Conservation (phyloP, 2,113 vertebrate genomes). For the Mellivora capensis region DNA sequence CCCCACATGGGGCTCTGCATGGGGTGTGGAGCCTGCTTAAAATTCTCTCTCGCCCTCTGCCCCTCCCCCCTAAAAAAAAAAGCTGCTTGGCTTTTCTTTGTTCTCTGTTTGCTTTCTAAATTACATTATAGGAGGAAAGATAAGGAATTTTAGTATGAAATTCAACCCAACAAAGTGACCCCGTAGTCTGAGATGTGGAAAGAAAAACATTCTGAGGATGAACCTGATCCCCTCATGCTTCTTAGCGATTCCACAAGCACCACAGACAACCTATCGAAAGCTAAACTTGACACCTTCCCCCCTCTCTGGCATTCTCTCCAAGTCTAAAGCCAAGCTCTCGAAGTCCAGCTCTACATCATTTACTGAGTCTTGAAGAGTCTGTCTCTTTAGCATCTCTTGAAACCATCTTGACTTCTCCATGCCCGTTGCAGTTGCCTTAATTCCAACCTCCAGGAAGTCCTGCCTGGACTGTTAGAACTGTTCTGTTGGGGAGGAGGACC, state of each 20-base stretch:
- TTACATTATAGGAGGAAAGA: neutral
- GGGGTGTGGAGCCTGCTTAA: neutral
- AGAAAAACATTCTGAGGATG: neutral
- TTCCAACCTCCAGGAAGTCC: neutral
- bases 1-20: neutral
- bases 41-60: neutral
- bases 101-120: constrained; percentile 2
- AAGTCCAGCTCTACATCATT: neutral
- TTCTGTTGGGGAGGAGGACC: neutral
- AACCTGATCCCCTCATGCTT: neutral
- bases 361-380: neutral
- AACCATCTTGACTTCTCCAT: neutral
- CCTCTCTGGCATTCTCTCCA: neutral
- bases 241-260: neutral
- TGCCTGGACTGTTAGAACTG: neutral
- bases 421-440: neutral
- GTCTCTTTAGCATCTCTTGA: neutral
- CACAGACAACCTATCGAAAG: neutral
- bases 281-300: neutral
- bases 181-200: neutral
- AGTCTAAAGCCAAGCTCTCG: neutral
- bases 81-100: neutral
- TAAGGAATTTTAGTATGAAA: neutral
- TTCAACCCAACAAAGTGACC: neutral
- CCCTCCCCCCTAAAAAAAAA: neutral